phyloP scores from a whole-genome alignment of 2,113 vertebrate species.

The Nycticryphes semicollaris region DNA sequence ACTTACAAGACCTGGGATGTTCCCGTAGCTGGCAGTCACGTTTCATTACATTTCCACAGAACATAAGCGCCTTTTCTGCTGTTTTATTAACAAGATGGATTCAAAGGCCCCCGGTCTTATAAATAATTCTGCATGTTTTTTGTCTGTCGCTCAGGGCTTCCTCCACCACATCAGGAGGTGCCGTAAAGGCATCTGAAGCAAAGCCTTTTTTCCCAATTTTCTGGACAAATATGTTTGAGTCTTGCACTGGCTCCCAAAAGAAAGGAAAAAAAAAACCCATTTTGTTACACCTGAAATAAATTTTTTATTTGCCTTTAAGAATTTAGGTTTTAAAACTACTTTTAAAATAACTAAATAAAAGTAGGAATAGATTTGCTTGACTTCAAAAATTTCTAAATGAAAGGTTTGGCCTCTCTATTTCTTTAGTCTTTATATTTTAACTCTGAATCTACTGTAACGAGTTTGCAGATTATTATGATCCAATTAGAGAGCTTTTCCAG shows the following conservation, averaged over 20 bases:
- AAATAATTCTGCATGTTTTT: neutral
- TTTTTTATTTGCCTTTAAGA: neutral
- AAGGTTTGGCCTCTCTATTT: neutral
- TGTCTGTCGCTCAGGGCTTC: neutral
- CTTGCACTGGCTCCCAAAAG: neutral
- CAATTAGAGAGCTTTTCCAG: neutral
- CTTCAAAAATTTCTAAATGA: neutral
- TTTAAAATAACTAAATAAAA: neutral
- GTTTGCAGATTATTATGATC: conserved; percentile 1
- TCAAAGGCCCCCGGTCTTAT: neutral
- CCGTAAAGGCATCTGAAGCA: fast-evolving
- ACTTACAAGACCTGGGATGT: neutral
- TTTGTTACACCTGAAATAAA: neutral
- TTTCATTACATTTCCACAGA: neutral
- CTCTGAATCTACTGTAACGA: neutral
- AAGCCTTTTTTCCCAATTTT: neutral
- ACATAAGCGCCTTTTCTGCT: neutral
- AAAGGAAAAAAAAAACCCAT: fast-evolving
- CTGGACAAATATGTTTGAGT: neutral
- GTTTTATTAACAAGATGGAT: neutral
- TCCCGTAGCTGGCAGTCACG: neutral
- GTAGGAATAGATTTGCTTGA: neutral
- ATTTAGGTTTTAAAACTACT: neutral
- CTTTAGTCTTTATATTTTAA: neutral
- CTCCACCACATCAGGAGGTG: neutral